Base-by-base conservation (phyloP, 1,140 invertebrate species). In the Calliphora vicina region DNA sequence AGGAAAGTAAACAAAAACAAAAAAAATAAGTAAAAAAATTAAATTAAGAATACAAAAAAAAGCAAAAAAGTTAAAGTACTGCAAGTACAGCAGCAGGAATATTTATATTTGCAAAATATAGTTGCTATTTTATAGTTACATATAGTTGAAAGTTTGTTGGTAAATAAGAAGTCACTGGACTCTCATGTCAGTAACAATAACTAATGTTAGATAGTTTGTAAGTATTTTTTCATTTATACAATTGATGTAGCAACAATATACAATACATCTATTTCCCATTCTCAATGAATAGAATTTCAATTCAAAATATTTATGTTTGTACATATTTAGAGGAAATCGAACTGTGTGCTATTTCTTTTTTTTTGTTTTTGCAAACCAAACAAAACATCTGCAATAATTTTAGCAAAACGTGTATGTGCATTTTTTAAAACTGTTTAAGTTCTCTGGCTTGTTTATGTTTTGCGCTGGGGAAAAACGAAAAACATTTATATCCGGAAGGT, bases 1-100 rank as follows among this genome's bases (percentile, higher is more conserved):
- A 82, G 6, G 27, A 82, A 45, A 23, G n/a, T 29, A n/a, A n/a
- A n/a, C n/a, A n/a, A n/a, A n/a, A n/a, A 84, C 29, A 20, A 15
- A 81, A 35, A 78, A 78, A 42, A 20, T 17, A 20, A 35, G 5
- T 1, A 35, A 35, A 27, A 78, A 25, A 25, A 78, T 35, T 10
- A 12, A 50, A 50, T 57, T 0, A 29, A 29, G 5, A 35, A 35
- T 35, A 81, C 42, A 4, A 29, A 78, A 67, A 67, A 83, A 26
- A 8, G 20, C 6, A 72, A 13, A 15, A 10, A 72, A 35, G 17
- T 3, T 27, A 35, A n/a, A n/a, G n/a, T n/a, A 29, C 10, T 80
- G 26, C 17, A 8, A 25, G 35, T 35, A 35, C 6, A 35, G 35
- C 0, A 35, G 35, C 6, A 35, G 6, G 35, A 8, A 35, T 5